A percentile compares a stretch with the other conserved stretches of the same genome.
Evolutionary conservation across 2,888 invertebrate species (phyloP).

Genomic region (Beris chalybata): DNA sequence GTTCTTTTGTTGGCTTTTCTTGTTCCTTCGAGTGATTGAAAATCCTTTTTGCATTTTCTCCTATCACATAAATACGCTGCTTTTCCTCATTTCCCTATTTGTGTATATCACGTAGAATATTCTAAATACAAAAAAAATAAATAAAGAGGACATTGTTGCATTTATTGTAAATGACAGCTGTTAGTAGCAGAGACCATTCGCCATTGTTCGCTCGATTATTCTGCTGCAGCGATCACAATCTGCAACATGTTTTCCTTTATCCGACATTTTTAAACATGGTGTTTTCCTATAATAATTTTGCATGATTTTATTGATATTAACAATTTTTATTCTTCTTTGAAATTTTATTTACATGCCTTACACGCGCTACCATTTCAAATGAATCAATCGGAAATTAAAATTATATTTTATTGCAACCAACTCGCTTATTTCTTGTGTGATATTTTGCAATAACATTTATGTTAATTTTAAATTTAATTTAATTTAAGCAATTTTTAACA

Average conservation of each 20-base stretch:
- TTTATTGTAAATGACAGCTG: slow-evolving; percentile 31
- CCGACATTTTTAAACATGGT: slow-evolving; percentile 25
- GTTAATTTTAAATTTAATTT: not conserved
- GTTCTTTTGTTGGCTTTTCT: no score
- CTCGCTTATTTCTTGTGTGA: not conserved
- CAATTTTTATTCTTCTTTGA: slow-evolving; percentile 10
- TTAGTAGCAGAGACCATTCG: slow-evolving; percentile 22
- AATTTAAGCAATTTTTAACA: no score
- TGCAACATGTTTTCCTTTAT: slow-evolving; percentile 25
- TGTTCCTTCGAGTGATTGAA: no score
- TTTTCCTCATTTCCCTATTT: slow-evolving; percentile 21
- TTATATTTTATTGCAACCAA: not conserved
- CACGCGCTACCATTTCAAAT: slow-evolving; percentile 3
- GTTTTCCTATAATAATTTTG: no score
- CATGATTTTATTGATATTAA: not conserved
- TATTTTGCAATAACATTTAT: not conserved
- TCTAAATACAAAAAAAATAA: no score
- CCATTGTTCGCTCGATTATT: slow-evolving; percentile 2
- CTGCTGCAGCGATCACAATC: slow-evolving; percentile 13
- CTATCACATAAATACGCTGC: slow-evolving; percentile 13
- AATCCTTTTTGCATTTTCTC: no score
- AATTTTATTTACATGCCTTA: slow-evolving; percentile 22
- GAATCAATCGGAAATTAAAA: not conserved
- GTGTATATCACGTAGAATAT: slow-evolving; percentile 28
- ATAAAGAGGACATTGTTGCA: slow-evolving; percentile 15